These are phyloP conservation scores for Lomographa bimaculata DNA, from an alignment of 2,888 invertebrate species.

Conservation along the genomic window DNA sequence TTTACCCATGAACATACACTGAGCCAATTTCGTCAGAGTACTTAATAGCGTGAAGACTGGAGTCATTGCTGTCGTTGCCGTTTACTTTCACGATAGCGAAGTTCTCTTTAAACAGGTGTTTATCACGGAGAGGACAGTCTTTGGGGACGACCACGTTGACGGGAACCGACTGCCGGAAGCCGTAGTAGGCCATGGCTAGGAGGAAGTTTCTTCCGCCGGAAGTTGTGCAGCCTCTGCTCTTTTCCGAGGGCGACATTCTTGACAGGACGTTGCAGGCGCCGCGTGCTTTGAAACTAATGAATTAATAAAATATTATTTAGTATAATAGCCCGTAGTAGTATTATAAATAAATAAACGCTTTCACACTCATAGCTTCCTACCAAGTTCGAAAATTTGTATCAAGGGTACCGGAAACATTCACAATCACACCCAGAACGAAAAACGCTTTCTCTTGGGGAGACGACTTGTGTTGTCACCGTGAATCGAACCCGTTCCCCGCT, in stretches of 20 bases:
- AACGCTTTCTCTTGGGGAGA: too few species aligned
- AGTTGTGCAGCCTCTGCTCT: slow-evolving; percentile 50
- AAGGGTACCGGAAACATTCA: too few species aligned
- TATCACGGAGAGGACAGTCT: slow-evolving; percentile 47
- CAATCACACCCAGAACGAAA: too few species aligned
- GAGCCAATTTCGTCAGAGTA: slow-evolving; percentile 51
- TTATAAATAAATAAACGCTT: too few species aligned
- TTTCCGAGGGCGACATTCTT: slow-evolving; percentile 42
- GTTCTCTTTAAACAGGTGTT: slow-evolving; percentile 49
- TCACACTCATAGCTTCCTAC: too few species aligned
- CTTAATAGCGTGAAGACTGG: slow-evolving; percentile 49
- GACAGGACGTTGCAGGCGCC: slow-evolving; percentile 50
- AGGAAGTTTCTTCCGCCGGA: slow-evolving; percentile 53
- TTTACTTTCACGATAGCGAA: slow-evolving; percentile 51
- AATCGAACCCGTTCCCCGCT: too few species aligned
- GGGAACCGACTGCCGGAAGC: slow-evolving; percentile 49
- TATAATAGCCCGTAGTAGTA: too few species aligned
- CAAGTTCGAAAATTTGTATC: too few species aligned
- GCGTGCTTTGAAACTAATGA: slow-evolving; percentile 53
- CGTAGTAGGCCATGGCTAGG: slow-evolving; percentile 51
- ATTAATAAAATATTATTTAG: too few species aligned
- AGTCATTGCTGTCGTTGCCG: slow-evolving; percentile 49
- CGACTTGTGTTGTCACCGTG: too few species aligned
- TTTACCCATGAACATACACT: slow-evolving; percentile 51
- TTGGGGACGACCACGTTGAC: slow-evolving; percentile 52